Conservation (phyloP, 2,113 vertebrate genomes). For the Halcyon senegalensis region DNA sequence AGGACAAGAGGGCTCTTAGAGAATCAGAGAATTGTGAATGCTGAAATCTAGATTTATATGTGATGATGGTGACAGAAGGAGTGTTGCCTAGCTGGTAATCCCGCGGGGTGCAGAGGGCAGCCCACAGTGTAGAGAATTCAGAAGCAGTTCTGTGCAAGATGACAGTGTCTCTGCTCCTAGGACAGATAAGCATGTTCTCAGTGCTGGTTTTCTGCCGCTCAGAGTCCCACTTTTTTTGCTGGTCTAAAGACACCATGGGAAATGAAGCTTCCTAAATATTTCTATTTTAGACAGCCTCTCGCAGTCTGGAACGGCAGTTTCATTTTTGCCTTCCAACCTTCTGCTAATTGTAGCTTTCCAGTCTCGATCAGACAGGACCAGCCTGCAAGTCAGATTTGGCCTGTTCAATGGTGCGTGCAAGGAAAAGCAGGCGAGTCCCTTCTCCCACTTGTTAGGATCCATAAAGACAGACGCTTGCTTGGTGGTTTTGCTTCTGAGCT, state of each 20-base stretch:
- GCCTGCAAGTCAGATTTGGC: not conserved
- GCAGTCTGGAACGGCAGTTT: not conserved
- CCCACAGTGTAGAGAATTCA: not conserved
- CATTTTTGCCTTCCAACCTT: not conserved
- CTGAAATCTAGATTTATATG: constrained; percentile 20
- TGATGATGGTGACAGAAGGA: not conserved
- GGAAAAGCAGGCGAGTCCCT: not conserved
- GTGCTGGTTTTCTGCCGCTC: not conserved
- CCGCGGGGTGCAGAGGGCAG: not conserved
- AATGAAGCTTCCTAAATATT: not conserved
- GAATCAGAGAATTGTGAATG: constrained; percentile 27
- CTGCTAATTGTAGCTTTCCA: constrained; percentile 16
- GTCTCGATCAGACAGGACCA: not conserved
- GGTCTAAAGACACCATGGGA: not conserved
- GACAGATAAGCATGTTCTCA: not conserved
- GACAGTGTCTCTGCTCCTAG: not conserved
- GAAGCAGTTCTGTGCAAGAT: not conserved
- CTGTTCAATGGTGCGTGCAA: not conserved
- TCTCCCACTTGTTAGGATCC: not conserved
- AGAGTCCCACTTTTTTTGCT: not conserved
- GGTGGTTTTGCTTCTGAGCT: not conserved
- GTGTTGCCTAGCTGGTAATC: not conserved
- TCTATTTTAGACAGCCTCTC: not conserved
- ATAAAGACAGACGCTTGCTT: not conserved
- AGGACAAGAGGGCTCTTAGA: constrained; percentile 34